phyloP scores from a whole-genome alignment of 2,113 vertebrate species.

The Callocephalon fimbriatum region DNA sequence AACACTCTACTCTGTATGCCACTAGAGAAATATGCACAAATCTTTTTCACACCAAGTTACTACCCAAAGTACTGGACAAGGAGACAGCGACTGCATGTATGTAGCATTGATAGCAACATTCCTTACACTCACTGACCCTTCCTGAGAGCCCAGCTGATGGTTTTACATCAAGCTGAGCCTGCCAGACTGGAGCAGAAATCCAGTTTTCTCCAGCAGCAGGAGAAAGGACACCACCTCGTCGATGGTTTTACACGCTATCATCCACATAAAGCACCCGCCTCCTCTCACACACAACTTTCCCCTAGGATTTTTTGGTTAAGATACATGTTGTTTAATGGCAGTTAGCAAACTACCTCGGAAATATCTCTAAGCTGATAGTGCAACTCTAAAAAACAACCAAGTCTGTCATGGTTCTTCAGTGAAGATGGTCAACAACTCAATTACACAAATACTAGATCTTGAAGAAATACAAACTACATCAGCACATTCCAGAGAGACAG shows the following conservation, averaged over 20 bases:
- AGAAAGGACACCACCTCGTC: constrained; percentile 36
- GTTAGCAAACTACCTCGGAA: background rate
- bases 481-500: background rate
- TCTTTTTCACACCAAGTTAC: background rate
- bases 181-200: background rate
- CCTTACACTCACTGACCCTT: background rate
- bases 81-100: fast-evolving
- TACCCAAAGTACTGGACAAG: background rate
- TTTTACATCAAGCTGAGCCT: background rate
- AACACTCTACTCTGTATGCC: background rate
- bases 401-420: background rate
- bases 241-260: background rate
- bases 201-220: background rate
- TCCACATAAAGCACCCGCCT: fast-evolving
- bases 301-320: background rate
- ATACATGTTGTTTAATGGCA: background rate
- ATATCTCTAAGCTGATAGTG: background rate
- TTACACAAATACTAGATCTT: background rate
- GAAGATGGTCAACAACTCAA: background rate
- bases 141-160: background rate
- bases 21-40: background rate
- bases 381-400: background rate
- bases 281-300: background rate
- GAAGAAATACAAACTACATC: background rate
- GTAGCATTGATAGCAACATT: background rate